Evolutionary conservation across 1,140 invertebrate genomes (phyloP).

Genomic region (Tetramorium alpestre): DNA sequence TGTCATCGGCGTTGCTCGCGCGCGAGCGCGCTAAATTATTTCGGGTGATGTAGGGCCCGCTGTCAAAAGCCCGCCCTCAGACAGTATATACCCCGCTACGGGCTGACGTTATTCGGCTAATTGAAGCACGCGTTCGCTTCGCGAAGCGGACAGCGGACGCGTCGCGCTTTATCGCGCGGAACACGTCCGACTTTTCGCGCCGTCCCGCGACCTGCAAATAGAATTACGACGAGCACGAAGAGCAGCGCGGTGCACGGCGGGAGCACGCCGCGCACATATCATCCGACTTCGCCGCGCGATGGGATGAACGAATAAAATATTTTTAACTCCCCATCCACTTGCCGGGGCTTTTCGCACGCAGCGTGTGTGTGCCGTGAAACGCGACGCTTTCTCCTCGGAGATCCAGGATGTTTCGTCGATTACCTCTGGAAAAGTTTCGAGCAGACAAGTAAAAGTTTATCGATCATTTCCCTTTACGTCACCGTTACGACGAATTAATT

Average conservation of each 20-base stretch:
- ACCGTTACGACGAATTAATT: too few relatives aligned
- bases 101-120: conserved; percentile 48
- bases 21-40: conserved; percentile 29
- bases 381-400: not conserved
- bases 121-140: conserved; percentile 51
- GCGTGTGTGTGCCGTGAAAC: not conserved
- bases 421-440: not conserved
- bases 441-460: not conserved
- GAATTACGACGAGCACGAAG: conserved; percentile 47
- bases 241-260: not conserved
- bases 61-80: conserved; percentile 22
- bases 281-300: not conserved
- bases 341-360: not conserved
- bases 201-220: conserved; percentile 37
- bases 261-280: not conserved
- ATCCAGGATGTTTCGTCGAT: not conserved
- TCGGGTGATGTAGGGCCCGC: not conserved
- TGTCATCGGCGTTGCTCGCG: conserved; percentile 2
- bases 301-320: conserved; percentile 18
- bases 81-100: not conserved
- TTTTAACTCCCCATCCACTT: not conserved
- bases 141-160: not conserved
- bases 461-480: not conserved
- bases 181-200: conserved; percentile 34
- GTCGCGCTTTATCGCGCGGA: conserved; percentile 38